These are phyloP conservation scores for Desoria tigrina DNA, from an alignment of 2,888 invertebrate genomes.

Conservation along the genomic window DNA sequence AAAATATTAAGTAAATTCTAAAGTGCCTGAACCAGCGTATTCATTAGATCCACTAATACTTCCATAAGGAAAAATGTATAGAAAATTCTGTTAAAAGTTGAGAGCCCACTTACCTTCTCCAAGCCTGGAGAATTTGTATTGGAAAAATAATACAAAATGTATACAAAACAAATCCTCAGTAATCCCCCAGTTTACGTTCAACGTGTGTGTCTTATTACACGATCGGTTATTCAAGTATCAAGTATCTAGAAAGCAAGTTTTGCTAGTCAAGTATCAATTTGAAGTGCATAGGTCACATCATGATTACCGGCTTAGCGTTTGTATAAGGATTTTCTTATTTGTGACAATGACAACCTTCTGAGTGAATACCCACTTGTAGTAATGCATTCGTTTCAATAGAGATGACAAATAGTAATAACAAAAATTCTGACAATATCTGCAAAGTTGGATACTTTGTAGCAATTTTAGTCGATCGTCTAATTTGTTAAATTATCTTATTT, in stretches of 20 bases:
- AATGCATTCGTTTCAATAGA: too few relatives aligned
- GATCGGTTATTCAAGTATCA: not conserved
- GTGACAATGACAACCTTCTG: too few relatives aligned
- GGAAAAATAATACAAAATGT: not conserved
- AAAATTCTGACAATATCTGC: too few relatives aligned
- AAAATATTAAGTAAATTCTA: not conserved
- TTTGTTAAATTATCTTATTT: too few relatives aligned
- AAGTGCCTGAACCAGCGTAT: not conserved
- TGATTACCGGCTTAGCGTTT: not conserved
- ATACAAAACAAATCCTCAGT: slow-evolving; percentile 3
- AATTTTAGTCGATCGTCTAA: too few relatives aligned
- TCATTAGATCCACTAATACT: too few relatives aligned
- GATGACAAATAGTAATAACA: too few relatives aligned
- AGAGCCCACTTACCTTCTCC: not conserved
- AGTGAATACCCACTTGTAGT: too few relatives aligned
- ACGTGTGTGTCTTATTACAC: slow-evolving; percentile 21
- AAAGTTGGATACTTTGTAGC: too few relatives aligned
- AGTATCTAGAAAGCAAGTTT: too few relatives aligned
- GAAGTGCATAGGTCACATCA: too few relatives aligned
- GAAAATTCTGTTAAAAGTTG: not conserved
- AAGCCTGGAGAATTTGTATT: not conserved
- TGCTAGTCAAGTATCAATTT: too few relatives aligned
- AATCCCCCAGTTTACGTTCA: slow-evolving; percentile 3
- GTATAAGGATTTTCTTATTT: not conserved
- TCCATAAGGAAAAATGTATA: not conserved